A percentile compares a stretch with the other conserved stretches of the same genome.
These are phyloP conservation scores for Dicaeum eximium DNA, from an alignment of 2,113 vertebrate genomes.

Conservation along the genomic window DNA sequence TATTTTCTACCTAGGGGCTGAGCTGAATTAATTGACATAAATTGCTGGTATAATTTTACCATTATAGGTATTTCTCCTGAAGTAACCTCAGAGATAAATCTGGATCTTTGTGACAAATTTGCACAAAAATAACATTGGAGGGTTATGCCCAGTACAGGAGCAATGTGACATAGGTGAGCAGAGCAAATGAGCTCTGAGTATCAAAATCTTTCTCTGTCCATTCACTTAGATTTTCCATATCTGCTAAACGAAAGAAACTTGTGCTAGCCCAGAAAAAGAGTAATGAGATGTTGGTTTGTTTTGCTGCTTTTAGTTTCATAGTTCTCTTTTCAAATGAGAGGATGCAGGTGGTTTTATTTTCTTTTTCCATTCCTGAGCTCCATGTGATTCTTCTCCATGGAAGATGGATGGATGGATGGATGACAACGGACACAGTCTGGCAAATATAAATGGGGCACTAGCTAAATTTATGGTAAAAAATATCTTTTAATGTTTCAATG, in stretches of 20 bases:
- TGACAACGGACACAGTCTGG: not conserved
- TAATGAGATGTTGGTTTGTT: not conserved
- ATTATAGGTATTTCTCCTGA: not conserved
- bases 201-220: not conserved
- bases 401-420: not conserved
- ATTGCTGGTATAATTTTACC: not conserved
- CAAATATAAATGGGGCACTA: not conserved
- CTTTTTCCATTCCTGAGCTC: not conserved
- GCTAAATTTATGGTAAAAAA: not conserved
- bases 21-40: not conserved
- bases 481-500: not conserved
- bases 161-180: not conserved
- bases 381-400: not conserved
- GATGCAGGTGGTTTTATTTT: not conserved
- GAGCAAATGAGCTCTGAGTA: not conserved
- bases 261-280: not conserved
- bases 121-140: not conserved
- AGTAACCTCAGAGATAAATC: not conserved
- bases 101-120: not conserved
- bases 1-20: not conserved
- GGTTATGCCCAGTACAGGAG: not conserved
- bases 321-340: not conserved
- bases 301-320: not conserved
- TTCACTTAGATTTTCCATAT: not conserved
- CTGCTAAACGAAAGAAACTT: not conserved